phyloP scores from a whole-genome alignment of 1,140 invertebrate species.

The Sycophila sp. region DNA sequence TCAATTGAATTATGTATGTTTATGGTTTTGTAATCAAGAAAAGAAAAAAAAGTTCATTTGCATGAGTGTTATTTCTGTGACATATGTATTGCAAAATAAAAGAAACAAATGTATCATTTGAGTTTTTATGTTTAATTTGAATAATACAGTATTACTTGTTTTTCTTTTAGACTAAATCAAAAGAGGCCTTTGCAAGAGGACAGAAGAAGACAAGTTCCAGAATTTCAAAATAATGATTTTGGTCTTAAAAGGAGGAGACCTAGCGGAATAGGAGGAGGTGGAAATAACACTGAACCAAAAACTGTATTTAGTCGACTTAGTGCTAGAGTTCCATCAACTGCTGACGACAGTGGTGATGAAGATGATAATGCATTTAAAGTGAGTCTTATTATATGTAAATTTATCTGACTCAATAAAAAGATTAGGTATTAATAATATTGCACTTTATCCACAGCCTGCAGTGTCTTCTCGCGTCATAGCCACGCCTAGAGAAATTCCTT shows the following conservation, averaged over 20 bases:
- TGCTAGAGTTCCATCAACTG: constrained; percentile 60
- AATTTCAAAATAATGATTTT: constrained; percentile 60
- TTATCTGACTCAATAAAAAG: neutral
- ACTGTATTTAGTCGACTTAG: constrained; percentile 69
- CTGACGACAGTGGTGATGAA: constrained; percentile 64
- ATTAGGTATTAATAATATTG: neutral
- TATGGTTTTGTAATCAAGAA: too few relatives aligned
- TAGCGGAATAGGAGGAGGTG: constrained; percentile 14
- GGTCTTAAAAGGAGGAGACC: constrained; percentile 61
- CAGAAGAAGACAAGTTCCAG: constrained; percentile 49
- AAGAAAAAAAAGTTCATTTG: too few relatives aligned
- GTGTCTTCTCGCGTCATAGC: constrained; percentile 71
- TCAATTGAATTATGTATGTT: too few relatives aligned
- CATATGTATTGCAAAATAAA: too few relatives aligned
- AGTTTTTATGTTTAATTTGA: too few relatives aligned
- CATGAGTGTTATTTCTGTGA: too few relatives aligned
- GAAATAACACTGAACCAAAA: constrained; percentile 60
- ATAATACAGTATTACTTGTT: neutral
- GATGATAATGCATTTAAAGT: constrained; percentile 62
- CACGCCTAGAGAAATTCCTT: constrained; percentile 73
- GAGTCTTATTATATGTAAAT: neutral
- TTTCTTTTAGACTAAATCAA: constrained; percentile 50
- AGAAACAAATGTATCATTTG: too few relatives aligned
- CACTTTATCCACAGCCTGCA: constrained; percentile 58
- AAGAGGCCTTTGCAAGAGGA: constrained; percentile 61